Evolutionary conservation across 2,888 invertebrate species (phyloP).

Genomic region (Himalopsyche japonica): DNA sequence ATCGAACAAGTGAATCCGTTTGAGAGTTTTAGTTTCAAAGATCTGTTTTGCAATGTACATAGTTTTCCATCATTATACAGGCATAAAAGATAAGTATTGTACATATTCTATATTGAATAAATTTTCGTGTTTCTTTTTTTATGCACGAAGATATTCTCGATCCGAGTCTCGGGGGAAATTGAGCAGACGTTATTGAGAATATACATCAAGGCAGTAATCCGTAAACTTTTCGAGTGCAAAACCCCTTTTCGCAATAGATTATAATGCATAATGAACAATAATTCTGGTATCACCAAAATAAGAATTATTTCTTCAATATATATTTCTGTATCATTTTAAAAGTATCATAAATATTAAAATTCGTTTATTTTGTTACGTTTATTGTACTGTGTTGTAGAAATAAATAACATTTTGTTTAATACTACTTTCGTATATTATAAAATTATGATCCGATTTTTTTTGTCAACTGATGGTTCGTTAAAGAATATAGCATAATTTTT

Average conservation of each 20-base stretch:
- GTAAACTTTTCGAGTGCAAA: background rate
- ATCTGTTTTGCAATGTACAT: background rate
- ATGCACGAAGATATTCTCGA: slow-evolving; percentile 34
- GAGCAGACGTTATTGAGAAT: slow-evolving; percentile 38
- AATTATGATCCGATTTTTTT: too few relatives aligned
- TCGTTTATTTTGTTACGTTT: too few relatives aligned
- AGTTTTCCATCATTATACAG: slow-evolving; percentile 19
- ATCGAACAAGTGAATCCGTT: background rate
- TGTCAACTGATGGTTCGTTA: too few relatives aligned
- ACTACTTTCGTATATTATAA: too few relatives aligned
- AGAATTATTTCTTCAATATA: too few relatives aligned
- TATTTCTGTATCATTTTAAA: too few relatives aligned
- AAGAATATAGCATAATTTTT: too few relatives aligned
- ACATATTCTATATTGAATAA: slow-evolving; percentile 31
- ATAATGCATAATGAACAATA: background rate
- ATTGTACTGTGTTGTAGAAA: too few relatives aligned
- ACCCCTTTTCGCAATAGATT: background rate
- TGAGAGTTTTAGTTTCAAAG: background rate
- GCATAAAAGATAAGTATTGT: slow-evolving; percentile 14
- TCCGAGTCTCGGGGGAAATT: slow-evolving; percentile 34
- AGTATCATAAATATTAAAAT: too few relatives aligned
- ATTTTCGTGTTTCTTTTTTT: slow-evolving; percentile 36
- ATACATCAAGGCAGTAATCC: slow-evolving; percentile 34
- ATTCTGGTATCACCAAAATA: too few relatives aligned
- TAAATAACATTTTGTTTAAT: too few relatives aligned